Evolutionary conservation across 2,113 vertebrate species (phyloP).

Genomic region (Pseudopipra pipra): DNA sequence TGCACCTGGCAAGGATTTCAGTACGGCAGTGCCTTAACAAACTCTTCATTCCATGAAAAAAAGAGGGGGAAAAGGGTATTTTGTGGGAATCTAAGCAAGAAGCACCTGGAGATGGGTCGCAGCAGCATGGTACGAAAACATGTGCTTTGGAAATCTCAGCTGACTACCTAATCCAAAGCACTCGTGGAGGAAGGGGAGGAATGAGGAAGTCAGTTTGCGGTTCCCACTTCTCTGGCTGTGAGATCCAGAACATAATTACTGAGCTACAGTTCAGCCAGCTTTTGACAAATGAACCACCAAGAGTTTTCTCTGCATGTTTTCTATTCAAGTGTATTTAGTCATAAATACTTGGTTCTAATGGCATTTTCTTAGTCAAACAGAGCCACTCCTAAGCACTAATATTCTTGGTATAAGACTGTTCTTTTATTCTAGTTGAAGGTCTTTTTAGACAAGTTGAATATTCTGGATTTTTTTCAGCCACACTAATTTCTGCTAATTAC

Average conservation of each 20-base stretch:
- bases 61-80: neutral
- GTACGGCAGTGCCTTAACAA: neutral
- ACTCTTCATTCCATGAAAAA: neutral
- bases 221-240: conserved; percentile 30
- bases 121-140: conserved; percentile 30
- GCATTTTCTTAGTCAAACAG: conserved; percentile 53
- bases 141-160: conserved; percentile 14
- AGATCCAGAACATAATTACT: conserved; percentile 57
- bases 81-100: neutral
- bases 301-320: conserved; percentile 24
- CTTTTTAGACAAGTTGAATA: conserved; percentile 7
- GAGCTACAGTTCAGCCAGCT: conserved; percentile 54
- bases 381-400: conserved; percentile 43
- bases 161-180: conserved; percentile 56
- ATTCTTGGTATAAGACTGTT: conserved; percentile 17
- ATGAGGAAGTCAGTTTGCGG: conserved; percentile 75
- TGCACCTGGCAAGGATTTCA: neutral
- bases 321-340: conserved; percentile 53
- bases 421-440: neutral
- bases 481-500: neutral
- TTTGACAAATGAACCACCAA: conserved; percentile 50
- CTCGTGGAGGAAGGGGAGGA: conserved; percentile 71
- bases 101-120: neutral
- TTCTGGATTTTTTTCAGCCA: neutral
- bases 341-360: conserved; percentile 43